A percentile compares a stretch with the other conserved stretches of the same genome.
Evolutionary conservation across 2,888 invertebrate genomes (phyloP).

Genomic region (Spilosoma lubricipeda): DNA sequence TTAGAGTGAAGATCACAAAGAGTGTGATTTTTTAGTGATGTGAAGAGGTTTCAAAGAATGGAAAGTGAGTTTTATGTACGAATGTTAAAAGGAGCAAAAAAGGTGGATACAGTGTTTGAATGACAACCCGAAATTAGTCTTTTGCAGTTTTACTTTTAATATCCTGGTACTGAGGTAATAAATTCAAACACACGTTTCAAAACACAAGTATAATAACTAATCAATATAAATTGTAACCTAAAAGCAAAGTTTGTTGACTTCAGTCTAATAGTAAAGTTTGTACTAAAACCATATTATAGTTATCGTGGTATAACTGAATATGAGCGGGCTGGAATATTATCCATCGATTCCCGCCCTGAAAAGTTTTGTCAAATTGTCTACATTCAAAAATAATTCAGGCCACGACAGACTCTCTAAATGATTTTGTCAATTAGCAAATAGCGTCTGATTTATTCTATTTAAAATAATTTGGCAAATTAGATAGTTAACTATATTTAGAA

Average conservation of each 20-base stretch:
- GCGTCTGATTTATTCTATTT: not conserved
- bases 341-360: not conserved
- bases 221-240: too few relatives aligned
- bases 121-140: too few relatives aligned
- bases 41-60: too few relatives aligned
- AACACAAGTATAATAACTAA: too few relatives aligned
- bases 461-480: not conserved
- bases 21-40: not conserved
- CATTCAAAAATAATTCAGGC: not conserved
- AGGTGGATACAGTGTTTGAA: too few relatives aligned
- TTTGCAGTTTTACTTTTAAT: too few relatives aligned
- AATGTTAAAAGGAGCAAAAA: too few relatives aligned
- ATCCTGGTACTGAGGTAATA: too few relatives aligned
- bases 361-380: not conserved
- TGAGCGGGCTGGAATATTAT: not conserved
- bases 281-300: not conserved
- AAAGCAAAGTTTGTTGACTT: too few relatives aligned
- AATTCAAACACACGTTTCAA: too few relatives aligned
- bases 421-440: not conserved
- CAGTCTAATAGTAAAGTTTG: too few relatives aligned
- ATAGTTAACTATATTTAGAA: not conserved
- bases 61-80: too few relatives aligned
- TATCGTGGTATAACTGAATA: not conserved
- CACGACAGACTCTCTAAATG: not conserved
- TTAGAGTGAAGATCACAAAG: not conserved